These are phyloP conservation scores for Epinephelus malabaricus DNA, from an alignment of 2,797 vertebrate genomes.

Conservation along the genomic window DNA sequence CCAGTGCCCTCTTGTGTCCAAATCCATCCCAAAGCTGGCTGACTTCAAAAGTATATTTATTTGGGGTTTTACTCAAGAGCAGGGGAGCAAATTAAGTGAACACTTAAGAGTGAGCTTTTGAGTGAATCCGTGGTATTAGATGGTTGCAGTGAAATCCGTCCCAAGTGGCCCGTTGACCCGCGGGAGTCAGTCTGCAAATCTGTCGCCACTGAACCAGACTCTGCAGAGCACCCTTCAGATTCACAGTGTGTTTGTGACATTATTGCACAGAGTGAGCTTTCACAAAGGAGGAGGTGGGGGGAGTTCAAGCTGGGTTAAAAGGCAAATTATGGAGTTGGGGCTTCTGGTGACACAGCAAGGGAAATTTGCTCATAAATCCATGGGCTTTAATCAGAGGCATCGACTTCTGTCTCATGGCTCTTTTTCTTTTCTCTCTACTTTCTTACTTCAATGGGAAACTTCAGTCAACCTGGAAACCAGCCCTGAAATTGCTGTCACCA, in stretches of 20 bases:
- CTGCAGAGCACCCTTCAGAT: conserved; percentile 45
- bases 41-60: conserved; percentile 31
- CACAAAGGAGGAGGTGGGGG: conserved; percentile 14
- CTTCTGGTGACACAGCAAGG: conserved; percentile 45
- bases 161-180: conserved; percentile 46
- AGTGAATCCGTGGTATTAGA: conserved; percentile 35
- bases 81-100: conserved; percentile 39
- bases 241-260: conserved; percentile 33
- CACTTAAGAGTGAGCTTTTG: conserved; percentile 26
- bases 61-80: conserved; percentile 45
- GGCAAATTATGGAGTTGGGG: conserved; percentile 37
- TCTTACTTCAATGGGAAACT: neutral
- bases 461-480: too few species aligned
- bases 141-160: conserved; percentile 39
- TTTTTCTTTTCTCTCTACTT: neutral
- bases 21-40: neutral
- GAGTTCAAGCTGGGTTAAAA: conserved; percentile 64
- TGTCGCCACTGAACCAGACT: conserved; percentile 3
- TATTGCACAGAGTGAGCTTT: conserved; percentile 37
- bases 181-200: conserved; percentile 24
- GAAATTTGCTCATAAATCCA: conserved; percentile 29
- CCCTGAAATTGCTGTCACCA: too few species aligned
- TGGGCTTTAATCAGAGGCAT: conserved; percentile 15
- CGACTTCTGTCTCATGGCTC: neutral
- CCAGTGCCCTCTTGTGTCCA: conserved; percentile 77